These are phyloP conservation scores for Acronicta leporina DNA, from an alignment of 2,888 invertebrate species.

Conservation along the genomic window DNA sequence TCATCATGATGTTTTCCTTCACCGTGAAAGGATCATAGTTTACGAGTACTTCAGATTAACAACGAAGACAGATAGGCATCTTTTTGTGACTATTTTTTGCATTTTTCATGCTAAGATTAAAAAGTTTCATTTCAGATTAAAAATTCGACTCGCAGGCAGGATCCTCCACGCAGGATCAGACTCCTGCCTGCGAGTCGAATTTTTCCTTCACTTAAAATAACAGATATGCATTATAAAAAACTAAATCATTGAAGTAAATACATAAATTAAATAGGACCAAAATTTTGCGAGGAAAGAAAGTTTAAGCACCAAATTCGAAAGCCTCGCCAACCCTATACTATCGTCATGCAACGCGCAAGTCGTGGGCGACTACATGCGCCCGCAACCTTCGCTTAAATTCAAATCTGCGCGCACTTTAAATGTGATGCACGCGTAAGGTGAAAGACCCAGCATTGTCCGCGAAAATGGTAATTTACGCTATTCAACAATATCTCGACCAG, in stretches of 20 bases:
- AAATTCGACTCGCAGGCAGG: too few relatives aligned
- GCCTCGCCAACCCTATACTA: conserved; percentile 57
- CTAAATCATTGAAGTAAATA: too few relatives aligned
- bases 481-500: conserved; percentile 52
- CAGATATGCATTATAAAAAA: too few relatives aligned
- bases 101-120: too few relatives aligned
- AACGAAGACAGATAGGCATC: too few relatives aligned
- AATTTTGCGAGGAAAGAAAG: background rate
- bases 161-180: too few relatives aligned
- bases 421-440: conserved; percentile 65
- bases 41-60: too few relatives aligned
- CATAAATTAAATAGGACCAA: background rate
- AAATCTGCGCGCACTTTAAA: conserved; percentile 62
- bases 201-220: too few relatives aligned
- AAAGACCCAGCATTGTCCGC: conserved; percentile 59
- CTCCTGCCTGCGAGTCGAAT: too few relatives aligned
- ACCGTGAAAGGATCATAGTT: too few relatives aligned
- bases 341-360: conserved; percentile 57
- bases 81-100: too few relatives aligned
- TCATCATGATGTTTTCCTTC: background rate
- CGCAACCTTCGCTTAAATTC: conserved; percentile 65
- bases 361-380: conserved; percentile 69
- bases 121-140: too few relatives aligned
- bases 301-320: background rate
- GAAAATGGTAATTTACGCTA: conserved; percentile 64